Conservation (phyloP, 2,888 invertebrate species). For the Empis livida region DNA sequence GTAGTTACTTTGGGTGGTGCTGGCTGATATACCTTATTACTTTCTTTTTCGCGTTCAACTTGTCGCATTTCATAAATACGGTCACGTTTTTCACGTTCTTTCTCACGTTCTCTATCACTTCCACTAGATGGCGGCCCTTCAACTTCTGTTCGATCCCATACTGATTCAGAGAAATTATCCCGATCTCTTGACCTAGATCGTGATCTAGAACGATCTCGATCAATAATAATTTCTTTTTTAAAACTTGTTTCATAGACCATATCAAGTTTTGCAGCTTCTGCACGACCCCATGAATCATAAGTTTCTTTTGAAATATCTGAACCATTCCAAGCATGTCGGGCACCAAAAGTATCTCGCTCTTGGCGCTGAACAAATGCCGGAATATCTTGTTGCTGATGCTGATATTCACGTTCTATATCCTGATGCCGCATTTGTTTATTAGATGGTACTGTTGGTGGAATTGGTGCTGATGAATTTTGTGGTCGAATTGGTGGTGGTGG, state of each 20-base stretch:
- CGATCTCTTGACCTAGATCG: slow-evolving; percentile 34
- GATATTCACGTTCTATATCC: slow-evolving; percentile 28
- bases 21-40: slow-evolving; percentile 36
- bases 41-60: slow-evolving; percentile 35
- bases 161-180: slow-evolving; percentile 35
- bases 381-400: slow-evolving; percentile 26
- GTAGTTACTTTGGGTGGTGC: slow-evolving; percentile 27
- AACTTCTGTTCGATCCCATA: slow-evolving; percentile 36
- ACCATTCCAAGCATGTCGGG: slow-evolving; percentile 48
- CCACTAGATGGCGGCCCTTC: slow-evolving; percentile 35
- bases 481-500: slow-evolving; percentile 46
- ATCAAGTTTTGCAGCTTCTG: slow-evolving; percentile 35
- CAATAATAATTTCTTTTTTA: slow-evolving; percentile 28
- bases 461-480: slow-evolving; percentile 40
- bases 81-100: slow-evolving; percentile 34
- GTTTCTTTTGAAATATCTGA: slow-evolving; percentile 26
- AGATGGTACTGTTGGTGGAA: slow-evolving; percentile 53
- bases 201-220: slow-evolving; percentile 33
- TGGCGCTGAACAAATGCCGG: slow-evolving; percentile 53
- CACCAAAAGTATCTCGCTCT: slow-evolving; percentile 59
- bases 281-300: slow-evolving; percentile 36
- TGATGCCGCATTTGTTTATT: slow-evolving; percentile 25
- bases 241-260: slow-evolving; percentile 32
- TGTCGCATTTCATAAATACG: slow-evolving; percentile 35
- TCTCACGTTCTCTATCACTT: slow-evolving; percentile 34